Conservation (phyloP, 2,113 vertebrate genomes). For the Rhegmatorhina hoffmannsi region DNA sequence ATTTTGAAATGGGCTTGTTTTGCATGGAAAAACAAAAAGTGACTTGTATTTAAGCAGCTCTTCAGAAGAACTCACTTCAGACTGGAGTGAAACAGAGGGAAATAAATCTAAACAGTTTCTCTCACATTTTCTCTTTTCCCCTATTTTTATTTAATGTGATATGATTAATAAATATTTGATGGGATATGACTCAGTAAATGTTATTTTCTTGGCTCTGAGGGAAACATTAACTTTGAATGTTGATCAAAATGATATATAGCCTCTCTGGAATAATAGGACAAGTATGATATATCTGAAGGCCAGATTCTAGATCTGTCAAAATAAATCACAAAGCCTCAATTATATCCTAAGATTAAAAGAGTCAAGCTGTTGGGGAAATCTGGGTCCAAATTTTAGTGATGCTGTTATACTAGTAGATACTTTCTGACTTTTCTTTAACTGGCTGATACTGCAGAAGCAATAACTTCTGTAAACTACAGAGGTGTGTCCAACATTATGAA, state of each 20-base stretch:
- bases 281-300: not conserved
- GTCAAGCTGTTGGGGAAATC: not conserved
- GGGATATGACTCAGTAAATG: not conserved
- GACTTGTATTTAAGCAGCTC: not conserved
- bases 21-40: not conserved
- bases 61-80: not conserved
- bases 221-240: not conserved
- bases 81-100: not conserved
- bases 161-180: slow-evolving; percentile 23
- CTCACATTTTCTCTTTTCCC: not conserved
- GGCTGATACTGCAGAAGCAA: not conserved
- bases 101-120: slow-evolving; percentile 4
- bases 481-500: not conserved
- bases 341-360: not conserved
- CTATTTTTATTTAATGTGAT: slow-evolving; percentile 21
- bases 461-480: not conserved
- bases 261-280: not conserved
- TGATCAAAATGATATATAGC: not conserved
- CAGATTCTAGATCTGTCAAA: not conserved
- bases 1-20: not conserved
- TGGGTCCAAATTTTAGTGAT: not conserved
- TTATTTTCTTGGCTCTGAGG: slow-evolving; percentile 36
- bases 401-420: not conserved
- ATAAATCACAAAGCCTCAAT: not conserved
- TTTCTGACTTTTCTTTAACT: not conserved